Percentiles rank a stretch among this genome's conserved stretches.
phyloP scores from a whole-genome alignment of 1,140 invertebrate species.

The Drosophila pruinosa region DNA sequence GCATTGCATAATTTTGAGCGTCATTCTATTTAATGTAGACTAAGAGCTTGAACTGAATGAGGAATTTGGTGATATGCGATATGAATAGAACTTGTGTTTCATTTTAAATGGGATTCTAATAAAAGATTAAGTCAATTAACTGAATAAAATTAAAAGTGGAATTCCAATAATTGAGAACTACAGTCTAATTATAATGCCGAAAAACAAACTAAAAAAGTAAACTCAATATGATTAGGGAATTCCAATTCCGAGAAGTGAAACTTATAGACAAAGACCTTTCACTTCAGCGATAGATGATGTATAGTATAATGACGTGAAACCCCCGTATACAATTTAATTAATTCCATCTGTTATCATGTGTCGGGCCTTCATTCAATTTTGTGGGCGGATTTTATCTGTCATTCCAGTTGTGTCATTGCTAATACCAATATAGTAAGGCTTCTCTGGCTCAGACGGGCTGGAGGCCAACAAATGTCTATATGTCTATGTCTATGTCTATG shows the following conservation, averaged over 20 bases:
- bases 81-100: background rate
- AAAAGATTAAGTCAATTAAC: no score
- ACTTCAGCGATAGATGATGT: background rate
- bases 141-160: no score
- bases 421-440: conserved; percentile 13
- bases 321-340: background rate
- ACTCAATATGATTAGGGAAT: background rate
- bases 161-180: no score
- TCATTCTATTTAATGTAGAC: background rate
- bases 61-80: background rate
- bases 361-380: background rate
- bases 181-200: no score
- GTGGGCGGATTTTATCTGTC: conserved; percentile 8
- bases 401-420: background rate
- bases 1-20: conserved; percentile 65
- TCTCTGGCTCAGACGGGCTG: background rate
- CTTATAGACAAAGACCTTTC: background rate
- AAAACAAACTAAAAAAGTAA: no score
- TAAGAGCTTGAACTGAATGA: background rate
- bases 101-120: no score
- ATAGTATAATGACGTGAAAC: background rate
- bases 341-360: conserved; percentile 11
- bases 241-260: background rate
- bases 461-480: conserved; percentile 1
- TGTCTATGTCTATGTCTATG: background rate